Evolutionary conservation across 2,113 vertebrate genomes (phyloP).

Genomic region (Motacilla alba): DNA sequence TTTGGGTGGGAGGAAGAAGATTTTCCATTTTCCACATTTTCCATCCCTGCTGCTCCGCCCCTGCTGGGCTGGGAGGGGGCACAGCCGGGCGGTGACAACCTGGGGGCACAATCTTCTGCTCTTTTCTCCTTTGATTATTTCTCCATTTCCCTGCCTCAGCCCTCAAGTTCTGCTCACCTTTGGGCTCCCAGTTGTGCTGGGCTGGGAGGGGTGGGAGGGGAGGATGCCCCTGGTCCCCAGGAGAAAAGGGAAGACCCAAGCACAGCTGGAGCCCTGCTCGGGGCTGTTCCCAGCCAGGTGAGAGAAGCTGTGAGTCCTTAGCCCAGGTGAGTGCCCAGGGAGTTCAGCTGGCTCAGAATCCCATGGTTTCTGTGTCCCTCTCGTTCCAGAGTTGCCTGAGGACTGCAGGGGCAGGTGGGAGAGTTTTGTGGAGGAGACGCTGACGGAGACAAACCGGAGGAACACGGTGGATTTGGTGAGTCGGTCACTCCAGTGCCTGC

Average conservation of each 20-base stretch:
- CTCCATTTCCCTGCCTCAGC: background rate
- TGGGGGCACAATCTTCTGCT: no score
- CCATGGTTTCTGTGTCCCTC: background rate
- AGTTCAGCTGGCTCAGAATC: background rate
- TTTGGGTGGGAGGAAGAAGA: background rate
- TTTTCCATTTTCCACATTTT: background rate
- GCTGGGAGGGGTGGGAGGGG: background rate
- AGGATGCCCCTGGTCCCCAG: background rate
- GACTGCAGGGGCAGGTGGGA: slow-evolving; percentile 96
- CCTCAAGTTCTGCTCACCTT: background rate
- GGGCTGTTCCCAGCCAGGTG: background rate
- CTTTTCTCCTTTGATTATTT: background rate
- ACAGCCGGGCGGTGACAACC: background rate
- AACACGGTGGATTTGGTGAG: slow-evolving; percentile 94
- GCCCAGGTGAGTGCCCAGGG: background rate
- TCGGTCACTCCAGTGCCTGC: background rate
- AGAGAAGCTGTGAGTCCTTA: background rate
- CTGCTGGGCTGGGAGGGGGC: background rate
- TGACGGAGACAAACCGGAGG: slow-evolving; percentile 90
- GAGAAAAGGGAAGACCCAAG: background rate
- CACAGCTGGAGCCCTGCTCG: background rate
- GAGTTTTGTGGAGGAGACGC: slow-evolving; percentile 91
- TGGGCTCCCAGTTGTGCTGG: background rate
- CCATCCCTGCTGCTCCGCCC: background rate
- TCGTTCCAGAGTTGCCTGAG: slow-evolving; percentile 84